Evolutionary conservation across 2,888 invertebrate genomes (phyloP), one percentile per base, ranked within the genome.

Genomic region (Erebia aethiops): DNA sequence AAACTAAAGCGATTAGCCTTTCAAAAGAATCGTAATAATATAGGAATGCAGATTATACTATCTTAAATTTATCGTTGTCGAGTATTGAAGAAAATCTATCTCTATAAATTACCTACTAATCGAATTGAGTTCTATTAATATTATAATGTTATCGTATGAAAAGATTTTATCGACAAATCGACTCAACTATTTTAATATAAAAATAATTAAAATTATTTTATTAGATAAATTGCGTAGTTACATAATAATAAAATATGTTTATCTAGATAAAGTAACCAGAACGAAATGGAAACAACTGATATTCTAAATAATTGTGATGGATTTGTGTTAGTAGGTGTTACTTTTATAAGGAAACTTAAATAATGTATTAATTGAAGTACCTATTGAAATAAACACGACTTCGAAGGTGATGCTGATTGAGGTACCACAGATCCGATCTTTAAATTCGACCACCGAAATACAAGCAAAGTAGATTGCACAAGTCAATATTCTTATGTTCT

Each of bases 301-400:
- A 93, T 93, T 93, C 93, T 93, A 93, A 93, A 93, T 85, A 83
- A 93, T 89, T 93, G 93, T 93, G 93, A 93, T 93, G 91, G 89
- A 90, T 91, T 89, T 91, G 90, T 88, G 88, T 91, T 92, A 92
- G 89, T 79, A 80, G 79, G 77, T 84, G 82, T 82, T 85, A 89
- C 83, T 81, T 76, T 80, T 85, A 85, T 82, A 80, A 79, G 83
- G 81, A 77, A 78, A 79, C 84, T 81, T 84, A 83, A 78, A 79
- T 76, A 72, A 72, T 80, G 75, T 75, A 79, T 77, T 77, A 75
- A 74, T 69, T 73, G 73, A 63, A 73, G 71, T 49, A 62, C 62
- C 73, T 76, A 76, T 73, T 73, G 62, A 72, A 78, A 71, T 76
- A 66, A 75, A 74, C 75, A 43, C 60, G 64, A 67, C 62, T 67